These are phyloP conservation scores for Drosophila prosaltans DNA, from an alignment of 1,140 invertebrate species.

Conservation along the genomic window DNA sequence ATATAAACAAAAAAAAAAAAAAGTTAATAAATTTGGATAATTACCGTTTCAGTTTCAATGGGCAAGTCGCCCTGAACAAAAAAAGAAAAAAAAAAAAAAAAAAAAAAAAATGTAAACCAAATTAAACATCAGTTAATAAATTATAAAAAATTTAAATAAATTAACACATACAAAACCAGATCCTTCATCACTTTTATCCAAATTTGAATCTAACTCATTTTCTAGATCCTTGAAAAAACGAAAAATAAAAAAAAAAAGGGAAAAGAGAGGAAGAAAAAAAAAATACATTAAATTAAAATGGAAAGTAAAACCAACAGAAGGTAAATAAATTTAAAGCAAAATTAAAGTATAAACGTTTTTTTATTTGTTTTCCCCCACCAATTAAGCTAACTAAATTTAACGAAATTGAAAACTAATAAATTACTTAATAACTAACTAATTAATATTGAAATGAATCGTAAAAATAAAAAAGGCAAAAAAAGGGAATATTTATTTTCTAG, in stretches of 20 bases:
- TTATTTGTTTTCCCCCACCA: too few species aligned
- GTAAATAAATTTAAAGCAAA: neutral
- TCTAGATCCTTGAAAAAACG: conserved; percentile 51
- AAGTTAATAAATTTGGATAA: conserved; percentile 15
- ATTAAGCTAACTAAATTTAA: too few species aligned
- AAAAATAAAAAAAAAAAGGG: conserved; percentile 17
- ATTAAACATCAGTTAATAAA: conserved; percentile 11
- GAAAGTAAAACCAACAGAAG: neutral
- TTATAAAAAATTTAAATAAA: neutral
- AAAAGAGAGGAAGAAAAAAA: neutral
- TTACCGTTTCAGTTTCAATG: neutral
- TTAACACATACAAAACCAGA: conserved; percentile 42
- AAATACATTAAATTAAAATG: conserved; percentile 7
- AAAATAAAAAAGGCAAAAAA: too few species aligned
- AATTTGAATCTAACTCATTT: conserved; percentile 7
- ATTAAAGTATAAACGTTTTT: too few species aligned
- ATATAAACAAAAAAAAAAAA: neutral
- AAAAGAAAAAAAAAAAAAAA: neutral
- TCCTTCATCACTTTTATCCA: conserved; percentile 27
- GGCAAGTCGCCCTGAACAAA: neutral
- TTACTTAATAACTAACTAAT: too few species aligned
- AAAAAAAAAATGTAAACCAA: neutral
- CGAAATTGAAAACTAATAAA: too few species aligned
- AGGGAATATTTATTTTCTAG: too few species aligned
- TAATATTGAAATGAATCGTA: too few species aligned